Base-by-base conservation (phyloP, 2,888 invertebrate genomes). In the Sussaba pulchella region DNA sequence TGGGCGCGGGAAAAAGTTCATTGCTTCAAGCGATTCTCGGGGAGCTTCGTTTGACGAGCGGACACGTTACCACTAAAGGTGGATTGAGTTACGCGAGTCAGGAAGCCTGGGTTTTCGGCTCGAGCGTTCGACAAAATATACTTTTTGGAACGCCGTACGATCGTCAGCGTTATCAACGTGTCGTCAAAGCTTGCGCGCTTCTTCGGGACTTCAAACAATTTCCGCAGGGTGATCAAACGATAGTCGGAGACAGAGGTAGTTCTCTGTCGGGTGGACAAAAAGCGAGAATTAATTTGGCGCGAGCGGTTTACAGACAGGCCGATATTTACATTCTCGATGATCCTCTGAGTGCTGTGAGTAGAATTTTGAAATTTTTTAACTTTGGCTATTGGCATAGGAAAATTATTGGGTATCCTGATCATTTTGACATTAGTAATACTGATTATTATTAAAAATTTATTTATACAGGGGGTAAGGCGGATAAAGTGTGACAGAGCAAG, bases 61-160 rank as follows among this genome's bases (percentile, higher is more conserved):
- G 98, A 47, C 93, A 92, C 10, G 92, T 97, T 19, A 93, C 94
- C 70, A 93, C 96, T 12, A 93, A 94, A 66, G 97, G 95, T 1
- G 93, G 89, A 41, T 77, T 95, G 12, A 95, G 96, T 26, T 98
- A 97, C 91, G 96, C 97, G 0, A 94, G 96, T 83, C 97, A 98
- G 92, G 97, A 98, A 89, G 95, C 98, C 6, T 98, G 98, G 98
- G 94, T 96, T 0, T 96, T 96, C 89, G 95, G 95, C 0, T 94
- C 95, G 14, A 95, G 96, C 0, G 94, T 98, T 0, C 93, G 96
- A 64, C 97, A 97, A 88, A 98, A 98, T 92, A 97, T 98, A 86
- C 91, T 96, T n/a, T 98, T 98, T 91, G 98, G 98, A 0, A 92
- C 94, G 83, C 92, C 94, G 0, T 96, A 93, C 88, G 94, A 95